Conservation (phyloP, 2,888 invertebrate genomes). For the Campoplex nolae region DNA sequence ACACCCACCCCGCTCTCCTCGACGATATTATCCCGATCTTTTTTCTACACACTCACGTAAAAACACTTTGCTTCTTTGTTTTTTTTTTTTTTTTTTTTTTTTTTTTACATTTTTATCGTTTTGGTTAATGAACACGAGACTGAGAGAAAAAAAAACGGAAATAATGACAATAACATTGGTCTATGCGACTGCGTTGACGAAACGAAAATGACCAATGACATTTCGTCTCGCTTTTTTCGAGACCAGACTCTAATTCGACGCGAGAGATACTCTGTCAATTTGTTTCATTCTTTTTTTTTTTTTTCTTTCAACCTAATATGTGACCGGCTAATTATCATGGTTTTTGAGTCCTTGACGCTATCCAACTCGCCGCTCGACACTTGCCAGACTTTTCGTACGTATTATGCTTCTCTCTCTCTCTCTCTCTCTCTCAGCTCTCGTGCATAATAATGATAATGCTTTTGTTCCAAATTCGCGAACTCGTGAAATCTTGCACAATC, state of each 20-base stretch:
- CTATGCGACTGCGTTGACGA: constrained; percentile 7
- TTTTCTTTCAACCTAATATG: neutral
- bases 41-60: neutral
- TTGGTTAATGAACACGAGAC: constrained; percentile 19
- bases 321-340: neutral
- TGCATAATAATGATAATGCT: neutral
- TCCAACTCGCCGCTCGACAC: neutral
- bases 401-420: too few relatives aligned
- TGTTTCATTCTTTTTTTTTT: constrained; percentile 15
- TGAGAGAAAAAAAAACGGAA: neutral
- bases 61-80: neutral
- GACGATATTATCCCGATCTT: constrained; percentile 8
- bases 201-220: constrained; percentile 9
- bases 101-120: neutral
- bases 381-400: neutral
- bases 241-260: constrained; percentile 48
- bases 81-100: neutral
- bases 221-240: constrained; percentile 8
- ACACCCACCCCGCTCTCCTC: neutral
- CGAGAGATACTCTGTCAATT: neutral
- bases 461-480: neutral
- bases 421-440: neutral
- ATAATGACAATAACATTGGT: neutral
- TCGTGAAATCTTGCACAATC: neutral
- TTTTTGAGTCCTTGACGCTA: neutral